These are phyloP conservation scores for Chorisops tibialis DNA, from an alignment of 2,888 invertebrate species.

Conservation along the genomic window DNA sequence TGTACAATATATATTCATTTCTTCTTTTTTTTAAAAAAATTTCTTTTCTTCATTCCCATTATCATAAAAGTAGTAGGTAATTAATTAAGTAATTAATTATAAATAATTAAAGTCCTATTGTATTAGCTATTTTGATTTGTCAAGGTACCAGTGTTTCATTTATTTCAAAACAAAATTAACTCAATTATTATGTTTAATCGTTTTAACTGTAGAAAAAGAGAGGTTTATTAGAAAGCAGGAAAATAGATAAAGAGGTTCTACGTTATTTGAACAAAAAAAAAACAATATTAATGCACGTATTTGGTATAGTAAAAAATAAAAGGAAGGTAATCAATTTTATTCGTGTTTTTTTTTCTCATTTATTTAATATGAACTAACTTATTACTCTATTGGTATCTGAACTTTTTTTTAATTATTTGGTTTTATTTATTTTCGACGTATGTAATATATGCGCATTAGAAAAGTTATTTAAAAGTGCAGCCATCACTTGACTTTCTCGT, in stretches of 20 bases:
- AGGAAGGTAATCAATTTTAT: slow-evolving; percentile 15
- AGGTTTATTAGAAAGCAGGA: no score
- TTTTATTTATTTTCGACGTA: no score
- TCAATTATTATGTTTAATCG: background rate
- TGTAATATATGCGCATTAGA: no score
- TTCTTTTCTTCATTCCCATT: slow-evolving; percentile 10
- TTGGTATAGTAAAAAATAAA: slow-evolving; percentile 16
- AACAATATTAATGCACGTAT: slow-evolving; percentile 24
- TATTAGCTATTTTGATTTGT: slow-evolving; percentile 35
- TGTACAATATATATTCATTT: slow-evolving; percentile 8
- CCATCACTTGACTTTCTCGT: no score
- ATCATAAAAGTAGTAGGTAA: slow-evolving; percentile 13
- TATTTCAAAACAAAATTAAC: slow-evolving; percentile 15
- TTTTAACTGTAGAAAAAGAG: background rate
- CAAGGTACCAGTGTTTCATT: slow-evolving; percentile 35
- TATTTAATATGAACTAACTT: no score
- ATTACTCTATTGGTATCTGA: no score
- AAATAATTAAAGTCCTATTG: slow-evolving; percentile 28
- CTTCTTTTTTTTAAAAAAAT: slow-evolving; percentile 5
- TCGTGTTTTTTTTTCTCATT: background rate
- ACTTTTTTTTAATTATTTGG: no score
- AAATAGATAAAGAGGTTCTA: slow-evolving; percentile 16
- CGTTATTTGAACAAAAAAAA: slow-evolving; percentile 5
- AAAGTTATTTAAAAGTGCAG: no score
- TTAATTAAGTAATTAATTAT: slow-evolving; percentile 15